Evolutionary conservation across 1,140 invertebrate species (phyloP).

Genomic region (Neodiprion pinetum): DNA sequence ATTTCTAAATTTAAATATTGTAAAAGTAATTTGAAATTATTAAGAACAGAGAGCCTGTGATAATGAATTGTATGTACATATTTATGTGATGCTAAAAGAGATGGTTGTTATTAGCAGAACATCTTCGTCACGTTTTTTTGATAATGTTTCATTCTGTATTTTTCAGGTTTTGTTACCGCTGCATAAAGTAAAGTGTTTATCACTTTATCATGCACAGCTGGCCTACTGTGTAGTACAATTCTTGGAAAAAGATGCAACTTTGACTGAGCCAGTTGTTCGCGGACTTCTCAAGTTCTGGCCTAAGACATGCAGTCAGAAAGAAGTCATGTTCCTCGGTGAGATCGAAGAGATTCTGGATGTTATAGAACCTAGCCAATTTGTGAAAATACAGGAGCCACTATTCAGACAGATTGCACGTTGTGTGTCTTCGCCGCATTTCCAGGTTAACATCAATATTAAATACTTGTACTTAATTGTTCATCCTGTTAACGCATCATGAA

Average conservation of each 20-base stretch:
- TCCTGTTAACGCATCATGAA: too few relatives aligned
- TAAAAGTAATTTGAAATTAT: too few relatives aligned
- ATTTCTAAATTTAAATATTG: too few relatives aligned
- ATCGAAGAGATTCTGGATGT: conserved; percentile 98
- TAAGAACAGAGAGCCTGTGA: too few relatives aligned
- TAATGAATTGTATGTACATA: too few relatives aligned
- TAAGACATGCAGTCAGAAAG: conserved; percentile 98
- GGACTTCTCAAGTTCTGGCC: conserved; percentile 99
- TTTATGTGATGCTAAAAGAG: too few relatives aligned
- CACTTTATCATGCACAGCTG: conserved; percentile 95
- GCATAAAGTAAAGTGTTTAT: conserved; percentile 96
- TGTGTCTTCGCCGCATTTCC: conserved; percentile 98
- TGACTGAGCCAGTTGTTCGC: conserved; percentile 96
- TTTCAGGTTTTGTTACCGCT: conserved; percentile 89
- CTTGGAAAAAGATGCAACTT: conserved; percentile 96
- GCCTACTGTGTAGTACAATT: conserved; percentile 99
- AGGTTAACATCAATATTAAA: conserved; percentile 63
- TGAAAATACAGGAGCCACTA: conserved; percentile 95
- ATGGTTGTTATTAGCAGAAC: not conserved
- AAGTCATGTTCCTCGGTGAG: conserved; percentile 98
- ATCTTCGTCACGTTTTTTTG: not conserved
- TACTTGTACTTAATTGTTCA: too few relatives aligned
- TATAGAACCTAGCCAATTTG: conserved; percentile 98
- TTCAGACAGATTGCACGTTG: conserved; percentile 98
- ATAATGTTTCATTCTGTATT: not conserved